Conservation (phyloP, 2,113 vertebrate genomes). For the Echinops telfairi region DNA sequence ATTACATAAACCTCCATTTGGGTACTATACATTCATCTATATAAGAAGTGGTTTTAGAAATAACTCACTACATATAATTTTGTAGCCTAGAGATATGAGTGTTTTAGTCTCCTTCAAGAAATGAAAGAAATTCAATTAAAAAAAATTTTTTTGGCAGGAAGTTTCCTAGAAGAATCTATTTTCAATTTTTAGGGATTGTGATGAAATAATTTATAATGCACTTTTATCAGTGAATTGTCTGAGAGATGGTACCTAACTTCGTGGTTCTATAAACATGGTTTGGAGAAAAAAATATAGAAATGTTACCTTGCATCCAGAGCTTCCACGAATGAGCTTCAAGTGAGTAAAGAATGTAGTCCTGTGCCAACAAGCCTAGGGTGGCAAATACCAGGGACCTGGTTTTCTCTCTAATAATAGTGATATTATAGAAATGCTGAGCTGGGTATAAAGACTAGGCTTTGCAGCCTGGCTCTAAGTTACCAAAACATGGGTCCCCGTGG, state of each 20-base stretch:
- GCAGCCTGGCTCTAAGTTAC: neutral
- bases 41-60: constrained; percentile 35
- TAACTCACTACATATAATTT: neutral
- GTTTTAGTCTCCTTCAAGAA: constrained; percentile 42
- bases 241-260: neutral
- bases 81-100: constrained; percentile 27
- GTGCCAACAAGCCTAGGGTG: neutral
- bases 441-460: neutral
- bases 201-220: neutral
- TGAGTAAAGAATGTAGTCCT: neutral
- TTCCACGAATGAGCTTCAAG: neutral
- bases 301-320: neutral
- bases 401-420: neutral
- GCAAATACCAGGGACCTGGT: neutral
- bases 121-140: constrained; percentile 24
- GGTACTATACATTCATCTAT: neutral
- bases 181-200: neutral
- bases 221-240: neutral
- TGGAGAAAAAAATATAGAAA: constrained; percentile 20
- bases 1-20: constrained; percentile 42
- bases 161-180: neutral
- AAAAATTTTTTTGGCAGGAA: constrained; percentile 24
- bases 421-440: neutral
- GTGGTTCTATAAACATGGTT: neutral
- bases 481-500: neutral